Conservation (phyloP, 2,888 invertebrate species). For the Pegoplata infirma region DNA sequence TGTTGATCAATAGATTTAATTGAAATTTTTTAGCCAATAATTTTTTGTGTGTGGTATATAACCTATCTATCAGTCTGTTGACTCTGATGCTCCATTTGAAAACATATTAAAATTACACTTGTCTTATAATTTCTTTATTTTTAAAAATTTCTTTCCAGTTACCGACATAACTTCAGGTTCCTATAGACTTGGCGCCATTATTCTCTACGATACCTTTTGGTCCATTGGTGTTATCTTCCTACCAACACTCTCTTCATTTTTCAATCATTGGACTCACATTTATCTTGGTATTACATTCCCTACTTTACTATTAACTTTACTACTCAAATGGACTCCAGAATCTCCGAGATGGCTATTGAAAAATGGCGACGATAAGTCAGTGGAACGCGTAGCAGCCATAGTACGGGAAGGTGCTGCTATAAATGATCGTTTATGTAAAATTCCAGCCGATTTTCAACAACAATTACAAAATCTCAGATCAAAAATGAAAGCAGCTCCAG, state of each 20-base stretch:
- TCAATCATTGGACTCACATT: conserved; percentile 77
- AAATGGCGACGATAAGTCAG: conserved; percentile 70
- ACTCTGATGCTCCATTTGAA: no score
- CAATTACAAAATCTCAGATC: conserved; percentile 72
- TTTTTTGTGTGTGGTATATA: no score
- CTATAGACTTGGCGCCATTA: conserved; percentile 75
- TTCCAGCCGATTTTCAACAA: conserved; percentile 73
- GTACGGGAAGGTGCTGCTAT: conserved; percentile 74
- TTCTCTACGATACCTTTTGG: conserved; percentile 79
- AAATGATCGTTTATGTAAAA: conserved; percentile 74
- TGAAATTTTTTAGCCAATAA: no score
- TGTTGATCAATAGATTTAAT: no score
- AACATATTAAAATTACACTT: no score
- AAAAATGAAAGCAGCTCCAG: conserved; percentile 68
- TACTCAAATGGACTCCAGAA: conserved; percentile 78
- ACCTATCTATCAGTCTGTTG: no score
- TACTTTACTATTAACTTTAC: conserved; percentile 74
- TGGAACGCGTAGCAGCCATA: conserved; percentile 74
- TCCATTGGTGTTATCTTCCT: conserved; percentile 78
- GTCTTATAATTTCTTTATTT: no score
- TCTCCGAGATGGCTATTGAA: conserved; percentile 78
- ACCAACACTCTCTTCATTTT: conserved; percentile 76
- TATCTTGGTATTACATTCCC: conserved; percentile 78
- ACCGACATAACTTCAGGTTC: conserved; percentile 77
- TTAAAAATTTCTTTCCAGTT: conserved; percentile 69